These are phyloP conservation scores for Grammomys surdaster DNA, from an alignment of 2,113 vertebrate species.

Conservation along the genomic window DNA sequence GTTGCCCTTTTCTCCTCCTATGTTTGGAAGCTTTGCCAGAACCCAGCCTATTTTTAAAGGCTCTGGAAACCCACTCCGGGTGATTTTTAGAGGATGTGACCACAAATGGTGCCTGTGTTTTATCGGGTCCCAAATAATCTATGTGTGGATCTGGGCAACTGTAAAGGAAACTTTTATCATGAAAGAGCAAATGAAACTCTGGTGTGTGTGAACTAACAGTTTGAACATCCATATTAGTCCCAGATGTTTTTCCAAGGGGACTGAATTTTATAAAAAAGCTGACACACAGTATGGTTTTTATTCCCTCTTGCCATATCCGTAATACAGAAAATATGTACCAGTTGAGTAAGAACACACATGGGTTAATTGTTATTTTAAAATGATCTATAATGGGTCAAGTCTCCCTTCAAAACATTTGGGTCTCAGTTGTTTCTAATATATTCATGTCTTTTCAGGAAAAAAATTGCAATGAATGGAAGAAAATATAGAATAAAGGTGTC, in stretches of 20 bases:
- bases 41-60: constrained; percentile 63
- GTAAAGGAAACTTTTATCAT: constrained; percentile 77
- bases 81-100: constrained; percentile 81
- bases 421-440: constrained; percentile 34
- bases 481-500: constrained; percentile 52
- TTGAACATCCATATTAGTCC: constrained; percentile 82
- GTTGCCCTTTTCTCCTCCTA: not conserved
- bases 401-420: constrained; percentile 46
- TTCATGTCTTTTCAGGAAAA: constrained; percentile 18
- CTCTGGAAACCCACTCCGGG: constrained; percentile 80
- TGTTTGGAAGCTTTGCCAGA: constrained; percentile 32
- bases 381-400: constrained; percentile 46
- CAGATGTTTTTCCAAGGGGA: constrained; percentile 86
- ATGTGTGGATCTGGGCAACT: constrained; percentile 81
- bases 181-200: constrained; percentile 79
- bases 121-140: constrained; percentile 82
- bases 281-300: constrained; percentile 55
- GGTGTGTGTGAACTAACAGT: constrained; percentile 78
- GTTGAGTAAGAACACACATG: constrained; percentile 59
- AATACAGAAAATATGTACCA: constrained; percentile 63
- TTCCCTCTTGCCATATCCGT: constrained; percentile 59
- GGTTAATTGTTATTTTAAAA: constrained; percentile 68
- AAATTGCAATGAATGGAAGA: not conserved
- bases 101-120: constrained; percentile 76
- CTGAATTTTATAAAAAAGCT: constrained; percentile 69